Conservation (phyloP, 2,113 vertebrate genomes). For the Erinaceus europaeus region DNA sequence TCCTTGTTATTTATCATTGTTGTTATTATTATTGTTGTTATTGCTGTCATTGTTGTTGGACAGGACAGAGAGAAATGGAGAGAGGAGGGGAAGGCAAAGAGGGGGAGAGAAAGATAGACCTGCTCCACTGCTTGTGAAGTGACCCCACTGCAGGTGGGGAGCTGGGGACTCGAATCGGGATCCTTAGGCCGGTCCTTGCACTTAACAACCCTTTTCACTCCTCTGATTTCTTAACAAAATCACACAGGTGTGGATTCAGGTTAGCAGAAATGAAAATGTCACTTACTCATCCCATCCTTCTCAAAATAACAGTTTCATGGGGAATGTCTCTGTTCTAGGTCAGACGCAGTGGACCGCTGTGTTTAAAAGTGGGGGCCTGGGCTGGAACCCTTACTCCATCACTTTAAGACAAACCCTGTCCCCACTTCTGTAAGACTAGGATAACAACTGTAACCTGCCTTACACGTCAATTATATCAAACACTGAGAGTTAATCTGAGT, state of each 20-base stretch:
- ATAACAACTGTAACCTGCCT: not conserved
- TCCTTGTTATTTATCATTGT: no score
- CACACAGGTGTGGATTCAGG: not conserved
- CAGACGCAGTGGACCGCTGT: not conserved
- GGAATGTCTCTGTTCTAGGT: not conserved
- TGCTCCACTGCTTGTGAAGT: no score
- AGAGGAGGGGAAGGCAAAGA: no score
- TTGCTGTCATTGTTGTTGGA: no score
- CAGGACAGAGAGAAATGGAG: no score
- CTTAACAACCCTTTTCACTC: not conserved
- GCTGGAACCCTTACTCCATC: not conserved
- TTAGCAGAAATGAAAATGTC: not conserved
- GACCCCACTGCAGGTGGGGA: no score
- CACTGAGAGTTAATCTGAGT: no score
- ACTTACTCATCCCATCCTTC: not conserved
- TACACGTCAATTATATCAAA: not conserved
- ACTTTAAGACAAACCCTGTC: not conserved
- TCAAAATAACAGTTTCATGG: not conserved
- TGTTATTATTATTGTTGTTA: no score
- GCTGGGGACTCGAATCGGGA: no score
- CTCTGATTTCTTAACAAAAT: constrained; percentile 18
- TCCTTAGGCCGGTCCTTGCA: no score
- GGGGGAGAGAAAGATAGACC: no score
- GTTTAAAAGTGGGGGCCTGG: not conserved
- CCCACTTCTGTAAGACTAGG: not conserved